These are phyloP conservation scores for Emydocephalus ijimae DNA, from an alignment of 2,113 vertebrate species.

Conservation along the genomic window DNA sequence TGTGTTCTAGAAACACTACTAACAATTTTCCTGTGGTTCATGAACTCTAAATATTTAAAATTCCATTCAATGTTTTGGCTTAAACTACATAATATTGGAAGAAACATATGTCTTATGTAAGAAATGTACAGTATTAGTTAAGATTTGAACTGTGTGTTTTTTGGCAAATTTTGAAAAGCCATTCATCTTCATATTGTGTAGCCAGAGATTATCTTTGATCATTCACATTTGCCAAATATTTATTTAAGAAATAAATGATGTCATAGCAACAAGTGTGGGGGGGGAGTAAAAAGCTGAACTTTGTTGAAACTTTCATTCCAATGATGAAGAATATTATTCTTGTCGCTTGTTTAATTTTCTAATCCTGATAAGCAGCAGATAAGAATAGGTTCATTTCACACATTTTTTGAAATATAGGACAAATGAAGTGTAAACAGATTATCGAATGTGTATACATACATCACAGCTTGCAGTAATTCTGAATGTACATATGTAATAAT, in stretches of 20 bases:
- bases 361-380: neutral
- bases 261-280: constrained; percentile 7
- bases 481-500: neutral
- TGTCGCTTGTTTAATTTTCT: neutral
- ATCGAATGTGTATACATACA: neutral
- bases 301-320: constrained; percentile 11
- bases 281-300: neutral
- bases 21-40: neutral
- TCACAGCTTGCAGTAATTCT: neutral
- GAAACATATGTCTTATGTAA: constrained; percentile 5
- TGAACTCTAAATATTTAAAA: neutral
- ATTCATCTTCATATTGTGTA: neutral
- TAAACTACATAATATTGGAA: neutral
- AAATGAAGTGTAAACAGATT: neutral
- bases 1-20: neutral
- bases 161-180: constrained; percentile 19
- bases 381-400: neutral
- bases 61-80: neutral
- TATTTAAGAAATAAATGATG: constrained; percentile 4
- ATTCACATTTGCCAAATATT: constrained; percentile 15
- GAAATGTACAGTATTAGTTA: constrained; percentile 13
- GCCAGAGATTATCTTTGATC: constrained; percentile 13
- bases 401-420: neutral
- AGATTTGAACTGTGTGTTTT: constrained; percentile 6
- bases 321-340: constrained; percentile 2